Conservation (phyloP, 2,113 vertebrate genomes). For the Protobothrops flavoviridis region DNA sequence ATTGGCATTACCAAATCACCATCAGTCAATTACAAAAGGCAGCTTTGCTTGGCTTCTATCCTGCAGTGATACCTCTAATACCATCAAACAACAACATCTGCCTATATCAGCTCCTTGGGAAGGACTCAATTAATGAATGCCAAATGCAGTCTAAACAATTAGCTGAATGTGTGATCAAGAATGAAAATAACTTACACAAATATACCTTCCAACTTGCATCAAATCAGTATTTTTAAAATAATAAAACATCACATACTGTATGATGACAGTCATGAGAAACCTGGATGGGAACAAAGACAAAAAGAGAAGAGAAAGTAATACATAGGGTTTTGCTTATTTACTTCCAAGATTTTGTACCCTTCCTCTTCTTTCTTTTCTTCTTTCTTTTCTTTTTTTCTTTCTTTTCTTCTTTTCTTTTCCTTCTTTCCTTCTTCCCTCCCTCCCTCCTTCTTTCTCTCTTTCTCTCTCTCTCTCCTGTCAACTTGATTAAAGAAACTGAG, state of each 20-base stretch:
- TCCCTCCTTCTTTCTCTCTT: fast-evolving
- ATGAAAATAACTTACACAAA: neutral
- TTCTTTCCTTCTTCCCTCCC: too few species aligned
- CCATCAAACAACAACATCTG: neutral
- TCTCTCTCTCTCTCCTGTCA: too few species aligned
- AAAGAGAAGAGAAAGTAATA: too few species aligned
- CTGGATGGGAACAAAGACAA: too few species aligned
- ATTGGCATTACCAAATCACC: neutral
- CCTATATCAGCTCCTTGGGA: neutral
- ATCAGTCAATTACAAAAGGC: neutral
- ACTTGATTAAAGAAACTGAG: too few species aligned
- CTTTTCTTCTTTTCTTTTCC: too few species aligned
- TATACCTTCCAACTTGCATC: neutral
- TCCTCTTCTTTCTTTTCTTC: too few species aligned
- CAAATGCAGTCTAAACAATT: neutral
- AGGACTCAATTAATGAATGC: neutral
- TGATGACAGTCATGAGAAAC: neutral
- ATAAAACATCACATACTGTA: neutral
- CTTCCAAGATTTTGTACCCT: too few species aligned
- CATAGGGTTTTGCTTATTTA: too few species aligned
- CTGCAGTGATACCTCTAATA: neutral
- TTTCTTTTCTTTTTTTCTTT: too few species aligned
- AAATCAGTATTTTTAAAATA: neutral
- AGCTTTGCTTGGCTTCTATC: neutral
- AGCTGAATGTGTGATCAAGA: neutral